phyloP scores from a whole-genome alignment of 1,140 invertebrate genomes.

The Streblospio benedicti region DNA sequence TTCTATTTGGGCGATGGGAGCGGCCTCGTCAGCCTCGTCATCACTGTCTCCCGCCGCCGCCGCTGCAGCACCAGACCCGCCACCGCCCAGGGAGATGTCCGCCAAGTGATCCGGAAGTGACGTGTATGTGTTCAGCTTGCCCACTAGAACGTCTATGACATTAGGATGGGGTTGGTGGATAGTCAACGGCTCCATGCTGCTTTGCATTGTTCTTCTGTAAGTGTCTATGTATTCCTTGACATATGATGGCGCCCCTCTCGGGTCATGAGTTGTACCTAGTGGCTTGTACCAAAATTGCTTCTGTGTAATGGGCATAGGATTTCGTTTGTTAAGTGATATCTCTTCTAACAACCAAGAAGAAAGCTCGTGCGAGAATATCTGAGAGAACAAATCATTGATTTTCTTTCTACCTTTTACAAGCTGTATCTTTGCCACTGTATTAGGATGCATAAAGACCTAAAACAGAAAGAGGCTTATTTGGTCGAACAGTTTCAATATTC shows the following conservation, averaged over 20 bases:
- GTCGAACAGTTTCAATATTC: neutral
- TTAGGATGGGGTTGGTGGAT: constrained; percentile 38
- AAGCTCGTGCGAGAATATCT: constrained; percentile 34
- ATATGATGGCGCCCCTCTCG: constrained; percentile 36
- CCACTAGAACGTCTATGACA: constrained; percentile 27
- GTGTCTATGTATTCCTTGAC: constrained; percentile 30
- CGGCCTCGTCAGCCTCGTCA: neutral
- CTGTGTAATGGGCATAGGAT: constrained; percentile 30
- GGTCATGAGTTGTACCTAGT: constrained; percentile 31
- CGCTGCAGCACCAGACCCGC: neutral
- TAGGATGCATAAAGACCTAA: neutral
- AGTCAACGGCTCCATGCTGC: neutral
- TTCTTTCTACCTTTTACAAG: constrained; percentile 32
- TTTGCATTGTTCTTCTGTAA: constrained; percentile 13
- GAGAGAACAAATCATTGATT: constrained; percentile 27
- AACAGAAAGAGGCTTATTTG: neutral
- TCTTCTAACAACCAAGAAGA: constrained; percentile 36
- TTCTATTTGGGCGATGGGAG: constrained; percentile 1
- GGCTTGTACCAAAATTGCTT: constrained; percentile 33
- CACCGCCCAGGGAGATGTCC: neutral
- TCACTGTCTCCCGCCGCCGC: neutral
- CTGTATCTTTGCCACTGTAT: constrained; percentile 14
- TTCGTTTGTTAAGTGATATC: constrained; percentile 35
- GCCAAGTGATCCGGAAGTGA: neutral
- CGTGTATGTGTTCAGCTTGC: neutral